phyloP scores from a whole-genome alignment of 2,888 invertebrate genomes.

The Microplitis deprimator region DNA sequence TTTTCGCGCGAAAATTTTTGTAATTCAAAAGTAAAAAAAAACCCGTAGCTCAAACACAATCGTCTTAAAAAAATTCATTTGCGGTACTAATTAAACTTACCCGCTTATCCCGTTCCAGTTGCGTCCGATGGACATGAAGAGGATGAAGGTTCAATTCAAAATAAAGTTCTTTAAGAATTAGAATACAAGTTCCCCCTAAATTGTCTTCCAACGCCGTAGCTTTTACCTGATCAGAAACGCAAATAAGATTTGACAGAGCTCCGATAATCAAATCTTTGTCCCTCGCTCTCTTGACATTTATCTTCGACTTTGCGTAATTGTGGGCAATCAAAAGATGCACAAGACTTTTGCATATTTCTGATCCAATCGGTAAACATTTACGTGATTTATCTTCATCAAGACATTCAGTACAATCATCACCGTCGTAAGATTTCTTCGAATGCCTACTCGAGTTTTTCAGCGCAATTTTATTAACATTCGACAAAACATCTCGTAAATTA shows the following conservation, averaged over 20 bases:
- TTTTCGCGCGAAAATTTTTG: too few relatives aligned
- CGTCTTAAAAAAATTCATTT: too few relatives aligned
- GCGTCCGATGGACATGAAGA: conserved; percentile 69
- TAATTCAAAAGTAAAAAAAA: too few relatives aligned
- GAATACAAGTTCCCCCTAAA: conserved; percentile 66
- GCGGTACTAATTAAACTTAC: conserved; percentile 48
- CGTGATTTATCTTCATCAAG: not conserved
- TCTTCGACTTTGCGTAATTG: conserved; percentile 64
- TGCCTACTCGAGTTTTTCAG: conserved; percentile 44
- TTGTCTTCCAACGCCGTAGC: conserved; percentile 69
- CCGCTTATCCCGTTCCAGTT: conserved; percentile 70
- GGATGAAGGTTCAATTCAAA: conserved; percentile 73
- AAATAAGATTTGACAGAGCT: conserved; percentile 71
- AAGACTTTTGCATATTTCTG: conserved; percentile 72
- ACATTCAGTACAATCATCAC: conserved; percentile 15
- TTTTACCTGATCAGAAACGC: conserved; percentile 72
- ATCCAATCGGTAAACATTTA: conserved; percentile 60
- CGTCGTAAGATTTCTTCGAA: conserved; percentile 9
- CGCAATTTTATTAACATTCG: conserved; percentile 56
- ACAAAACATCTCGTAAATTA: conserved; percentile 52
- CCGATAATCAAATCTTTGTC: conserved; percentile 69
- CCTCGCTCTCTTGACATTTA: conserved; percentile 60
- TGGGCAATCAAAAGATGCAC: conserved; percentile 71
- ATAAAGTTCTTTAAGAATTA: conserved; percentile 72
- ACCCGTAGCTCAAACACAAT: too few relatives aligned